Evolutionary conservation across 2,888 invertebrate genomes (phyloP).

Genomic region (Apoderus coryli): DNA sequence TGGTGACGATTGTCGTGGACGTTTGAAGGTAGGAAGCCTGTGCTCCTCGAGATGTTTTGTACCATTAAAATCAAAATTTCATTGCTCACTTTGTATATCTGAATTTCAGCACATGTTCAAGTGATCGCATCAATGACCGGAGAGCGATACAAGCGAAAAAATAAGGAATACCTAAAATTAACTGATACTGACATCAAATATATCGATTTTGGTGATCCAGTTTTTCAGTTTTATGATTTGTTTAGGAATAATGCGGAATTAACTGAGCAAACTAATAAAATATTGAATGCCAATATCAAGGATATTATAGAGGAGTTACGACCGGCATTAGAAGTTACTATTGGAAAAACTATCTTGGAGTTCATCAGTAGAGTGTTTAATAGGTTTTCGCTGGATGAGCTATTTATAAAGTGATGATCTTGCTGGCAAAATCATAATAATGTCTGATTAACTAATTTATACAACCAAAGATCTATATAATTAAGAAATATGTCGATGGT

Average conservation of each 20-base stretch:
- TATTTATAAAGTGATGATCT: slow-evolving; percentile 28
- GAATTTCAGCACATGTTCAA: slow-evolving; percentile 44
- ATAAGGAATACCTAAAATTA: slow-evolving; percentile 40
- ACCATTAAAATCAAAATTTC: too few species aligned
- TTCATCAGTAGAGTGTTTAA: slow-evolving; percentile 39
- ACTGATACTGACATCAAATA: slow-evolving; percentile 44
- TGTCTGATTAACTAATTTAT: too few species aligned
- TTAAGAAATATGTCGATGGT: too few species aligned
- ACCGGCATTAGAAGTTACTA: slow-evolving; percentile 43
- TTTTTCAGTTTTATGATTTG: slow-evolving; percentile 48
- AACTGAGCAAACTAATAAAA: slow-evolving; percentile 51
- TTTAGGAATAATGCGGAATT: slow-evolving; percentile 44
- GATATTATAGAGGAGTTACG: slow-evolving; percentile 50
- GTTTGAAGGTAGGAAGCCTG: too few species aligned
- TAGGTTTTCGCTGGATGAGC: slow-evolving; percentile 36
- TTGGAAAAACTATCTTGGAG: slow-evolving; percentile 35
- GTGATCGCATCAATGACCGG: slow-evolving; percentile 40
- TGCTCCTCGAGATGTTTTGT: too few species aligned
- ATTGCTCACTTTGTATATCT: too few species aligned
- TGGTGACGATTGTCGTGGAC: too few species aligned
- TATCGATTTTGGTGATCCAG: slow-evolving; percentile 39
- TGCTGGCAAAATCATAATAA: too few species aligned
- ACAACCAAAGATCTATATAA: too few species aligned
- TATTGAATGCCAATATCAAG: slow-evolving; percentile 58
- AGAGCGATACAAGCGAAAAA: slow-evolving; percentile 35